These are phyloP conservation scores for Cephus nigrinus DNA, from an alignment of 2,888 invertebrate species.

Conservation along the genomic window DNA sequence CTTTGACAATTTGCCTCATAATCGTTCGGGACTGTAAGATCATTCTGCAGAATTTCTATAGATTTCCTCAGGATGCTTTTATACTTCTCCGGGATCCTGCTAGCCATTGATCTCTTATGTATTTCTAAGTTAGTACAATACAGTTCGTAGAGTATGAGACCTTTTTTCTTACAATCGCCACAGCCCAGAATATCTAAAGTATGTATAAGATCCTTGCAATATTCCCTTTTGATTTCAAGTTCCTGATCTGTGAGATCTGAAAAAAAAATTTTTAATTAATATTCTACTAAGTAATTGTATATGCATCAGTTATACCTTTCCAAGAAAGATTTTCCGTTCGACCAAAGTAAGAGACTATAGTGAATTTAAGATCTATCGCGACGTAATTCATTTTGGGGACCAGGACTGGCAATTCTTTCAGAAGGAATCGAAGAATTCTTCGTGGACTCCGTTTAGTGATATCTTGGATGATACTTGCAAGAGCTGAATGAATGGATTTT, in stretches of 20 bases:
- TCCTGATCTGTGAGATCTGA: slow-evolving; percentile 72
- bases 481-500: slow-evolving; percentile 45
- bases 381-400: slow-evolving; percentile 74
- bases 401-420: slow-evolving; percentile 68
- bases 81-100: slow-evolving; percentile 66
- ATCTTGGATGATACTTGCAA: slow-evolving; percentile 70
- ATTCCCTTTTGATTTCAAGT: slow-evolving; percentile 71
- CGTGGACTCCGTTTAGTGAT: slow-evolving; percentile 68
- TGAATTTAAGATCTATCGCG: slow-evolving; percentile 73
- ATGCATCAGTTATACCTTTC: slow-evolving; percentile 67
- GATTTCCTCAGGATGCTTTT: slow-evolving; percentile 69
- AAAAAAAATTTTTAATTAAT: slow-evolving; percentile 32
- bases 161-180: slow-evolving; percentile 65
- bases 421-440: slow-evolving; percentile 71
- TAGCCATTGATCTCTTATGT: slow-evolving; percentile 29
- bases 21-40: slow-evolving; percentile 69
- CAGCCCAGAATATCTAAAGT: slow-evolving; percentile 71
- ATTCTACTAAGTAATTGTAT: background rate
- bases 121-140: slow-evolving; percentile 52
- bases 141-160: slow-evolving; percentile 57
- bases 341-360: slow-evolving; percentile 73
- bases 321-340: slow-evolving; percentile 70
- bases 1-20: slow-evolving; percentile 49
- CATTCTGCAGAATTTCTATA: slow-evolving; percentile 69
- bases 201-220: slow-evolving; percentile 73